Evolutionary conservation across 1,140 invertebrate genomes (phyloP), one percentile per base, ranked within the genome.

Genomic region (Spodoptera litura): DNA sequence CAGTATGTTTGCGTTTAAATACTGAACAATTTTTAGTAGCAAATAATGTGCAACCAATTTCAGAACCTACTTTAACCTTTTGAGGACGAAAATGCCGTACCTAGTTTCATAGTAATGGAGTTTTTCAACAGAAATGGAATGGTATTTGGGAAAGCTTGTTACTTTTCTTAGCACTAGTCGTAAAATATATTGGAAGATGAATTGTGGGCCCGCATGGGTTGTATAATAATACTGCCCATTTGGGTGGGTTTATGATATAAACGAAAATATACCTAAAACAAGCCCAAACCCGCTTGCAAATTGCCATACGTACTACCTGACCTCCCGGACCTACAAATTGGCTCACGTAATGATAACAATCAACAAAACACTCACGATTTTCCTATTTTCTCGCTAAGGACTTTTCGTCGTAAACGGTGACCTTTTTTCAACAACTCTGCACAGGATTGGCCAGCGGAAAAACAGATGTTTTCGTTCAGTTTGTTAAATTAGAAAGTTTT

Each of bases 291-390:
- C 27, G 20, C 52, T 62, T 58, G 51, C 73, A 52, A 74, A 78
- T 72, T 53, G 61, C 55, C 71, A 68, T 62, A 31, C 31, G 15
- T 78, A 68, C 71, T 74, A 83, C 77, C 79, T 81, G 68, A 68
- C 78, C 53, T 66, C 31, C 31, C 66, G 66, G 66, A 66, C 38
- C 62, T 66, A 58, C 66, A 58, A 68, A 77, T 64, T 51, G 38
- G 52, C 62, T 27, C 31, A 51, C 61, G 44, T 73, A 73, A 78
- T 71, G 62, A 55, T 55, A 81, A 78, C 78, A 78, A 80, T 83
- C 75, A 75, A 83, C 70, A 58, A 55, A 74, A 78, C 56, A 59
- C 56, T 31, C 25, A 53, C 51, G 31, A 62, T 64, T 72, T 59
- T 59, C 64, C 38, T 31, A 61, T 51, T 77, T 71, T 31, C 55